phyloP scores from a whole-genome alignment of 2,888 invertebrate genomes.

The Argyra leucocephala region DNA sequence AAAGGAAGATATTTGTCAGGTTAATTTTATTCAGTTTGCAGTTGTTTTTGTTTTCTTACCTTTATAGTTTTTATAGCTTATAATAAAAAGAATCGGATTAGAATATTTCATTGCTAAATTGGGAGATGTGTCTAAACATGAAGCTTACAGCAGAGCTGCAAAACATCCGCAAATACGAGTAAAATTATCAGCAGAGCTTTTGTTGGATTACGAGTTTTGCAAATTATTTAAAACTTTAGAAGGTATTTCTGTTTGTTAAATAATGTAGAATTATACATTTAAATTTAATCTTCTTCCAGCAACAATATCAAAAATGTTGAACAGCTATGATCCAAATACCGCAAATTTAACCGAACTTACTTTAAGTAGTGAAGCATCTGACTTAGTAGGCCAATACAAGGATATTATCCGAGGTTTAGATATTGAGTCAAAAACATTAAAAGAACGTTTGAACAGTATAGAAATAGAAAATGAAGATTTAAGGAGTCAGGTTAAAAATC shows the following conservation, averaged over 20 bases:
- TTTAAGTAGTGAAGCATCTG: constrained; percentile 40
- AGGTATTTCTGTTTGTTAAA: constrained; percentile 41
- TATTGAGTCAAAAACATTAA: constrained; percentile 47
- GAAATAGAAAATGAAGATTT: constrained; percentile 32
- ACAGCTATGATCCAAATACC: constrained; percentile 44
- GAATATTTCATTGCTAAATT: constrained; percentile 82
- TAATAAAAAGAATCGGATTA: constrained; percentile 80
- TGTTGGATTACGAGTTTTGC: constrained; percentile 93
- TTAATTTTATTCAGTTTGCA: constrained; percentile 11
- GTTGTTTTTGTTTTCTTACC: neutral
- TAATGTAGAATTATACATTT: neutral
- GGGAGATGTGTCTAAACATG: constrained; percentile 76
- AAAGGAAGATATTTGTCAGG: constrained; percentile 62
- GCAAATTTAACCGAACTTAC: constrained; percentile 46
- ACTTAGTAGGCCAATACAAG: constrained; percentile 62
- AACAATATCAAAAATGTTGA: constrained; percentile 48
- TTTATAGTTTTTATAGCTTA: constrained; percentile 43
- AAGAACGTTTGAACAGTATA: constrained; percentile 31
- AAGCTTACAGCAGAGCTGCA: constrained; percentile 81
- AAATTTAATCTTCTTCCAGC: constrained; percentile 33
- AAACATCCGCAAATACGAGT: constrained; percentile 86
- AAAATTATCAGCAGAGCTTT: constrained; percentile 63
- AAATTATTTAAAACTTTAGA: constrained; percentile 76
- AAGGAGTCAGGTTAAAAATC: constrained; percentile 53
- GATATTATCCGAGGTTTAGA: constrained; percentile 86